These are phyloP conservation scores for Mobula hypostoma DNA, from an alignment of 2,113 vertebrate genomes.

Conservation along the genomic window DNA sequence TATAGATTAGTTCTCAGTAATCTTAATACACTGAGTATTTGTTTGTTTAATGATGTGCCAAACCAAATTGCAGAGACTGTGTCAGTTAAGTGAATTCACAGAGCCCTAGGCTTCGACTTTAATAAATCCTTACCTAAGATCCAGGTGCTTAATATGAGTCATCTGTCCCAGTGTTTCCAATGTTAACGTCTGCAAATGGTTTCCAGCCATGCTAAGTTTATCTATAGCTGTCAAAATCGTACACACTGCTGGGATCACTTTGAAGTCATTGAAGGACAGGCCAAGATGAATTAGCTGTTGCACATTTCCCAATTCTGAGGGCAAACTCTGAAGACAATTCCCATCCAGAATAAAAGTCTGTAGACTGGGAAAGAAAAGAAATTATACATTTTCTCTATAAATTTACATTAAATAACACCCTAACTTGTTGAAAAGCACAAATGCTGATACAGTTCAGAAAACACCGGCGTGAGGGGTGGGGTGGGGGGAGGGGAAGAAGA, in stretches of 20 bases:
- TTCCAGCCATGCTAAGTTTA: constrained; percentile 82
- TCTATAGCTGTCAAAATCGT: constrained; percentile 70
- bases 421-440: neutral
- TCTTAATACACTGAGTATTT: neutral
- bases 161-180: constrained; percentile 64
- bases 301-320: constrained; percentile 76
- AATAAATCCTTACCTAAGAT: constrained; percentile 73
- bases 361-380: constrained; percentile 57
- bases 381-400: neutral
- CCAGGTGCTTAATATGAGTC: constrained; percentile 76
- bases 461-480: too few relatives aligned
- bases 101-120: neutral
- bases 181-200: constrained; percentile 67
- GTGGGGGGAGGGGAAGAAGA: neutral
- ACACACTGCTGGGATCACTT: constrained; percentile 70
- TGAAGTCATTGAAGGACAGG: constrained; percentile 86
- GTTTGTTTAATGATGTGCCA: neutral
- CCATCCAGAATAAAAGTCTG: constrained; percentile 88
- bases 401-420: neutral
- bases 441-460: neutral
- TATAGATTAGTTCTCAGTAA: neutral
- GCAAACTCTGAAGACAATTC: constrained; percentile 75
- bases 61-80: neutral
- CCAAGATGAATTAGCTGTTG: constrained; percentile 77
- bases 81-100: neutral